Percentiles rank a stretch among this genome's conserved stretches.
These are phyloP conservation scores for Chromis chromis DNA, from an alignment of 2,797 vertebrate species.

Conservation along the genomic window DNA sequence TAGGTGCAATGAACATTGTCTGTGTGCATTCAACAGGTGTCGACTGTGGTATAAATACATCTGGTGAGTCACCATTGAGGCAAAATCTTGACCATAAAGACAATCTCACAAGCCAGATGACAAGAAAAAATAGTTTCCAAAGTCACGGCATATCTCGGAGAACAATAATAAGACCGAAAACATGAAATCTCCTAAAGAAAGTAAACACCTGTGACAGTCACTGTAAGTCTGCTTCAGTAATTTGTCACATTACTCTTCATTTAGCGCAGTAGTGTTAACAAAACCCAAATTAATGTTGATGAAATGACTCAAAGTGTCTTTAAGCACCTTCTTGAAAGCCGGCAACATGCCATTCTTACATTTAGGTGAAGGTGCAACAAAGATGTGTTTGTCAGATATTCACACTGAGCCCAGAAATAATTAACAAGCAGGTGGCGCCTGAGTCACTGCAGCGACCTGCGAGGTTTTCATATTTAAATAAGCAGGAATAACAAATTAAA, in stretches of 20 bases:
- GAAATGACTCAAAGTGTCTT: background rate
- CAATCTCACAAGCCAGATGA: background rate
- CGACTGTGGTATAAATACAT: background rate
- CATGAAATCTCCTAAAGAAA: background rate
- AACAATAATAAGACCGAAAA: background rate
- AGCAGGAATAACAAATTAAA: conserved; percentile 17
- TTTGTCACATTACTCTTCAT: conserved; percentile 1
- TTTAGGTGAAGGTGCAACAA: background rate
- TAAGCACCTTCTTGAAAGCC: background rate
- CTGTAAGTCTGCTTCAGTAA: background rate
- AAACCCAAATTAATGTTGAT: background rate
- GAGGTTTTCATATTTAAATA: conserved; percentile 32
- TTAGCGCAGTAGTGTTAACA: background rate
- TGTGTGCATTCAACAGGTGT: too few relatives aligned
- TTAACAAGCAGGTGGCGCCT: conserved; percentile 28
- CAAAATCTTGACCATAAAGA: background rate
- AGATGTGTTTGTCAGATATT: background rate
- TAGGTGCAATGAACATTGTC: too few relatives aligned
- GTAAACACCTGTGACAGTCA: background rate
- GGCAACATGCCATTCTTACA: background rate
- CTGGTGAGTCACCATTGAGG: background rate
- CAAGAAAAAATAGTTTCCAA: background rate
- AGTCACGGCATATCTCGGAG: too few relatives aligned
- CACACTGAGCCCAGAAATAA: background rate
- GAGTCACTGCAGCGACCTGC: conserved; percentile 28